phyloP scores from a whole-genome alignment of 2,797 vertebrate genomes.

The Poeciliopsis gracilis region DNA sequence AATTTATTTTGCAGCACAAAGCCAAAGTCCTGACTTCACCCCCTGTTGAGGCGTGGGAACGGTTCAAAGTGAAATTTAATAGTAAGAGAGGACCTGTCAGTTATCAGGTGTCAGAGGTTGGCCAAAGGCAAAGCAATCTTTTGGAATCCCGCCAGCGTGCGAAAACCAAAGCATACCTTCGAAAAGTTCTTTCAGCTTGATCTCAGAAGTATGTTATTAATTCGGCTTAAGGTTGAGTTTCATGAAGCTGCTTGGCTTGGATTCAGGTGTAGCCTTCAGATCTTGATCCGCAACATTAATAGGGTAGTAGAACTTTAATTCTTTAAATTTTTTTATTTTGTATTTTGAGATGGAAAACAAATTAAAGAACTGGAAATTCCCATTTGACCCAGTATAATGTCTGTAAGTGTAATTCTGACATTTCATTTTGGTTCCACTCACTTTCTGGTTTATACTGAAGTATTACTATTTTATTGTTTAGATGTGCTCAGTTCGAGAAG shows the following conservation, averaged over 20 bases:
- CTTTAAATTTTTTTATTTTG: not conserved
- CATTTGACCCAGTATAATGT: not conserved
- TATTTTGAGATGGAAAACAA: not conserved
- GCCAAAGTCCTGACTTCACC: not conserved
- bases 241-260: not conserved
- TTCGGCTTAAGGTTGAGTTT: not conserved
- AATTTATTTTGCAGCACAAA: not conserved
- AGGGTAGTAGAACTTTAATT: not conserved
- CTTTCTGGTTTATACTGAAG: not conserved
- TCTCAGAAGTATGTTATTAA: slow-evolving; percentile 9
- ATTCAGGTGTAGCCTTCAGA: slow-evolving; percentile 14
- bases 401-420: not conserved
- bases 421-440: not conserved
- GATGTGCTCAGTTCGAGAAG: not conserved
- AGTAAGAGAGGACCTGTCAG: slow-evolving; percentile 21
- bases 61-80: not conserved
- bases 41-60: slow-evolving; percentile 1
- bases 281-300: not conserved
- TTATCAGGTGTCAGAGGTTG: slow-evolving; percentile 10
- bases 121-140: not conserved
- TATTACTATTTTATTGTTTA: not conserved
- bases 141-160: slow-evolving; percentile 1
- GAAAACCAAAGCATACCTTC: slow-evolving; percentile 21
- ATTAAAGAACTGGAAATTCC: not conserved
- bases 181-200: slow-evolving; percentile 2